Conservation (phyloP, 2,888 invertebrate species). For the Allacma fusca region DNA sequence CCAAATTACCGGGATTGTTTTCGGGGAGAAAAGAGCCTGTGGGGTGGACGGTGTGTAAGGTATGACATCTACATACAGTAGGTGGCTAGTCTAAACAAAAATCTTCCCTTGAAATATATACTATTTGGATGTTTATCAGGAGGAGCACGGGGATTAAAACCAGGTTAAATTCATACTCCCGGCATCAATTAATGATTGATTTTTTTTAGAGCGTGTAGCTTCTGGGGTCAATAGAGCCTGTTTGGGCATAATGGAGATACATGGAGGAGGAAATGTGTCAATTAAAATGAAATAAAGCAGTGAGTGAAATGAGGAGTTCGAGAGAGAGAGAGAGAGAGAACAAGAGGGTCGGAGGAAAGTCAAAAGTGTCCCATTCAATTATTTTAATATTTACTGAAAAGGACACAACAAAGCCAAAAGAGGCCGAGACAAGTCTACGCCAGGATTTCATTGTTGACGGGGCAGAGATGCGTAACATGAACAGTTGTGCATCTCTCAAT, state of each 20-base stretch:
- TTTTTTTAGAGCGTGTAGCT: too few species aligned
- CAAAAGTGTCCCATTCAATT: slow-evolving; percentile 42
- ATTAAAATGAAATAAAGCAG: slow-evolving; percentile 16
- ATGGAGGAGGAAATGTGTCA: slow-evolving; percentile 17
- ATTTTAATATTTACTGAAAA: slow-evolving; percentile 41
- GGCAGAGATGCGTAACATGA: slow-evolving; percentile 51
- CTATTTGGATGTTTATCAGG: too few species aligned
- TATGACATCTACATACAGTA: too few species aligned
- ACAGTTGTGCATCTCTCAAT: slow-evolving; percentile 44
- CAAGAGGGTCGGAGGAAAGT: slow-evolving; percentile 26
- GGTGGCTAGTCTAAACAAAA: too few species aligned
- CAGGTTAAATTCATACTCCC: too few species aligned
- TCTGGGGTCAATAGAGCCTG: too few species aligned
- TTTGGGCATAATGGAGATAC: too few species aligned
- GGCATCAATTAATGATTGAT: too few species aligned
- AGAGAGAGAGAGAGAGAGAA: slow-evolving; percentile 25
- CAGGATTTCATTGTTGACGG: slow-evolving; percentile 31
- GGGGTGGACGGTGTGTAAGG: too few species aligned
- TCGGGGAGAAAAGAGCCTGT: too few species aligned
- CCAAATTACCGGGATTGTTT: neutral
- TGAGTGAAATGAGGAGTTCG: slow-evolving; percentile 1
- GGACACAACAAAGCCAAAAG: slow-evolving; percentile 23
- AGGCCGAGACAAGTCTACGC: slow-evolving; percentile 19
- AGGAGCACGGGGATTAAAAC: too few species aligned
- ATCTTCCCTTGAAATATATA: too few species aligned